phyloP scores from a whole-genome alignment of 1,140 invertebrate species.

The Forficula auricularia region DNA sequence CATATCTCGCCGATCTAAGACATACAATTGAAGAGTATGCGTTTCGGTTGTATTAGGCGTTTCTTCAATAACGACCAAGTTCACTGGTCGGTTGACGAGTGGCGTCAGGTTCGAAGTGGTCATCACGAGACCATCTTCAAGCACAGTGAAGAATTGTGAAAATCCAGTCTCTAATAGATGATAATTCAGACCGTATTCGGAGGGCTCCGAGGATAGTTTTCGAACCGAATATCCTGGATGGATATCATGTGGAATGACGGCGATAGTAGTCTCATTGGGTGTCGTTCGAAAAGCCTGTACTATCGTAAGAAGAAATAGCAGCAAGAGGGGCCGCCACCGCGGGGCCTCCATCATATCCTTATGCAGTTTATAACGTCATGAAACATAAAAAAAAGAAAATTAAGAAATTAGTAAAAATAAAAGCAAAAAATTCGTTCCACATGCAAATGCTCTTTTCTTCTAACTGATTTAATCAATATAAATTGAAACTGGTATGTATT shows the following conservation, averaged over 20 bases:
- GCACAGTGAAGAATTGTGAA: slow-evolving; percentile 65
- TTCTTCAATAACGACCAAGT: slow-evolving; percentile 62
- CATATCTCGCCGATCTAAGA: slow-evolving; percentile 62
- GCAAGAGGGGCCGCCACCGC: no score
- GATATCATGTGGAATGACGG: slow-evolving; percentile 46
- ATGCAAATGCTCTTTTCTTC: no score
- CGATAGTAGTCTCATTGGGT: slow-evolving; percentile 9
- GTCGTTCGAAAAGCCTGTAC: no score
- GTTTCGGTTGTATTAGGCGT: slow-evolving; percentile 56
- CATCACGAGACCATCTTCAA: slow-evolving; percentile 78
- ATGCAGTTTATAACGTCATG: no score
- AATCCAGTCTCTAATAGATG: slow-evolving; percentile 55
- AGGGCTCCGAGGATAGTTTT: slow-evolving; percentile 35
- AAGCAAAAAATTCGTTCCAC: no score
- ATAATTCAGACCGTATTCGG: slow-evolving; percentile 36
- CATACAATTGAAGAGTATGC: slow-evolving; percentile 60
- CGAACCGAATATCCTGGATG: slow-evolving; percentile 70
- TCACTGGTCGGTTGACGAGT: slow-evolving; percentile 58
- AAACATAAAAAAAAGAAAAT: no score
- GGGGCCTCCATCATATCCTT: no score
- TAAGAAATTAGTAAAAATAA: no score
- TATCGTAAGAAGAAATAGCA: no score
- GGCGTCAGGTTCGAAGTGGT: slow-evolving; percentile 66
- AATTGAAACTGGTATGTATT: no score
- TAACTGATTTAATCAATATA: no score